Percentiles rank a stretch among this genome's conserved stretches.
Conservation (phyloP, 2,797 vertebrate genomes). For the Hippocampus kuda region DNA sequence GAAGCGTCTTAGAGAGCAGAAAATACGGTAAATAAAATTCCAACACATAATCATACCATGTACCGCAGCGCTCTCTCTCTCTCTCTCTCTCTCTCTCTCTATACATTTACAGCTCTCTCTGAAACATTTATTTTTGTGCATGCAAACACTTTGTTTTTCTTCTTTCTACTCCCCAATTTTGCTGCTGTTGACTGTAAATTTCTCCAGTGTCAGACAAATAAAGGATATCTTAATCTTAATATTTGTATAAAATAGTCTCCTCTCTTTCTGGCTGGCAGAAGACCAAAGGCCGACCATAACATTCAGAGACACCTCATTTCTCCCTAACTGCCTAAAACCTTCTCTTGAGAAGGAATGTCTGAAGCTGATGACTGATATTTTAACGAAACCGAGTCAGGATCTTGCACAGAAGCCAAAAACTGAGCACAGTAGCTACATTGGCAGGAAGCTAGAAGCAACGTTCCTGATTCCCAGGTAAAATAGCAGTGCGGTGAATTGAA, state of each 20-base stretch:
- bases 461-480: background rate
- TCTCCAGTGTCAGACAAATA: no score
- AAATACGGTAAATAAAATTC: no score
- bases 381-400: background rate
- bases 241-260: background rate
- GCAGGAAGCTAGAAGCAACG: background rate
- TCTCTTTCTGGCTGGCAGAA: background rate
- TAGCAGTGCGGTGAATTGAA: background rate
- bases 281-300: background rate
- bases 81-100: no score
- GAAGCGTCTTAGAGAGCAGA: no score
- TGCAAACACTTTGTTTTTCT: no score
- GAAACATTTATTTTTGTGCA: no score
- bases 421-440: background rate
- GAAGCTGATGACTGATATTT: background rate
- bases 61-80: no score
- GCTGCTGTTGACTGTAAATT: no score
- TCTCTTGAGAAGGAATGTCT: background rate
- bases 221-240: no score
- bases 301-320: background rate
- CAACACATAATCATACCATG: no score
- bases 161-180: no score
- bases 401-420: background rate
- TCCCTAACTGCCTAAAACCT: background rate
- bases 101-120: no score